Base-by-base conservation (phyloP, 2,797 vertebrate species). In the Tachyglossus aculeatus region DNA sequence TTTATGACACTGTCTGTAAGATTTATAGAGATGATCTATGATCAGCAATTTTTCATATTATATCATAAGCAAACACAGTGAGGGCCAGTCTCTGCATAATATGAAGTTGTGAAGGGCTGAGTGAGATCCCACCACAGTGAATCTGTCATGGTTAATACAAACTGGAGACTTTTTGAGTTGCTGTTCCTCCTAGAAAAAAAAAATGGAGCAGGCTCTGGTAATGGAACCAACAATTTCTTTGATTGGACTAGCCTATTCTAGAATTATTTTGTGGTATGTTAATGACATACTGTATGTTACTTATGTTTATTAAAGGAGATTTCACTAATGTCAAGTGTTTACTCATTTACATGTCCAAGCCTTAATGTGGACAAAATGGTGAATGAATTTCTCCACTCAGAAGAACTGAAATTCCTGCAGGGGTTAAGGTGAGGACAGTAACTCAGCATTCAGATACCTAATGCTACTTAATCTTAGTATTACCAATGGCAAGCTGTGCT, bases 1-100 rank as follows among this genome's bases (percentile, higher is more conserved):
- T 95, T 95, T 95, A 93, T 94, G 93, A 93, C 88, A 91, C 91
- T 93, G 93, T 92, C 88, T 85, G 87, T 74, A 94, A 96, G 95
- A 97, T 96, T 97, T 96, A 96, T 96, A 93, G 89, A 90, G 87
- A 91, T 95, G 92, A 94, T 90, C 78, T 92, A 93, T 32, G 79
- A 95, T 94, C 94, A 94, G 95, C 93, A 90, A 92, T 95, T 95
- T 95, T 96, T 95, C 92, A 92, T 85, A 80, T 87, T 82, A 39
- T 84, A 88, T 79, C 71, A 58, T 66, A 27, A 84, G 79, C 83
- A 82, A 85, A 82, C 71, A 64, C 47, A 41, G 52, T 71, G 67
- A 84, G 61, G 48, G 3, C 7, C 6, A 1, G 65, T 51, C 53
- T 54, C 63, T 21, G 19, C 41, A 2, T 45, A 41, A 52, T 3